phyloP scores from a whole-genome alignment of 2,888 invertebrate genomes.

The Sinentomon sp. region DNA sequence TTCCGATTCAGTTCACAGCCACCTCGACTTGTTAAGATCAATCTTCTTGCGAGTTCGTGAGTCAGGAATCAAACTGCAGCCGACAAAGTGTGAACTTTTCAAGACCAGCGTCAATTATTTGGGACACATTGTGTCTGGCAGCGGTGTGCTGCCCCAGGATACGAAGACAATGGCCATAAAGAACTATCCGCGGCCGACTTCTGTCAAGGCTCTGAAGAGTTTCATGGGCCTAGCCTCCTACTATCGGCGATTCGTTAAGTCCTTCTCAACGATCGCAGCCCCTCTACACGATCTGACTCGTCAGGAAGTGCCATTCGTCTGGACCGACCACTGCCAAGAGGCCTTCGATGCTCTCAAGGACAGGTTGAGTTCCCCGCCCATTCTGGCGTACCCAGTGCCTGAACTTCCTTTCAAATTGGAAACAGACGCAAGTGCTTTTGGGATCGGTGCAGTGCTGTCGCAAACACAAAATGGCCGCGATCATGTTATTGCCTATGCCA shows the following conservation, averaged over 20 bases:
- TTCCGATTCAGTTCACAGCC: too few species aligned
- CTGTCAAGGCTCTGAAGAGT: conserved; percentile 7
- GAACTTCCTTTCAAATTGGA: neutral
- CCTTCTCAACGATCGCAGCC: conserved; percentile 12
- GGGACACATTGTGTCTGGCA: too few species aligned
- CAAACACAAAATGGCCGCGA: conserved; percentile 4
- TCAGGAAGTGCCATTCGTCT: conserved; percentile 6
- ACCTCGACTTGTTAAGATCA: neutral
- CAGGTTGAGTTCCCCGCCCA: conserved; percentile 1
- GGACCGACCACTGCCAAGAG: conserved; percentile 7
- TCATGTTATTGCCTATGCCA: conserved; percentile 6
- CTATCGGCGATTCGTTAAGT: conserved; percentile 13
- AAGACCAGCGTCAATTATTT: neutral
- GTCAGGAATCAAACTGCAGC: conserved; percentile 7
- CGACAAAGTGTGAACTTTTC: conserved; percentile 5
- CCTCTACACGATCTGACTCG: conserved; percentile 10
- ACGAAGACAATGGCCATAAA: conserved; percentile 10
- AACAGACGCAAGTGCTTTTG: conserved; percentile 7
- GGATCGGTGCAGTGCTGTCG: conserved; percentile 6
- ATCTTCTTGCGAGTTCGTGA: conserved; percentile 3
- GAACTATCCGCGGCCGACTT: conserved; percentile 10
- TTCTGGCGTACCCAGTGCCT: conserved; percentile 9
- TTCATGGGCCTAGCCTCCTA: conserved; percentile 13
- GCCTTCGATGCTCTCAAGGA: conserved; percentile 10
- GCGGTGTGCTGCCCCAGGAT: conserved; percentile 11